phyloP scores from a whole-genome alignment of 64 coral and sea anemone genomes.

The Montipora efflorescens region DNA sequence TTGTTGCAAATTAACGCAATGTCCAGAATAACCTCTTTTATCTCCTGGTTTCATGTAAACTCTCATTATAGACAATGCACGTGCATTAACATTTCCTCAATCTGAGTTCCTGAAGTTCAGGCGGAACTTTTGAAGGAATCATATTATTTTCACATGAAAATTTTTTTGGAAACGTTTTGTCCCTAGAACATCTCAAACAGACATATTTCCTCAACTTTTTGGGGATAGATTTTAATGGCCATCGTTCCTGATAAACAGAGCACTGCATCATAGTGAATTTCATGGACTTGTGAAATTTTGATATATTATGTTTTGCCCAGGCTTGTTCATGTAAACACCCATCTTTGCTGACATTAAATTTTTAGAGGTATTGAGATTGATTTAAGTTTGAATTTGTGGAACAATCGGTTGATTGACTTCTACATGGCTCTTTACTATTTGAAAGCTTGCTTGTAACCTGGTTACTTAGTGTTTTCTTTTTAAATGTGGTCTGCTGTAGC shows the following conservation, averaged over 20 bases:
- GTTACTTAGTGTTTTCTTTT: background rate
- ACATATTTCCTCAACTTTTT: conserved; percentile 19
- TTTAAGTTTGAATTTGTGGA: background rate
- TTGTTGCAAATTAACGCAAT: conserved; percentile 24
- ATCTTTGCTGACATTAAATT: background rate
- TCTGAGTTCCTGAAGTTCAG: conserved; percentile 38
- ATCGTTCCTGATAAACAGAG: conserved; percentile 25
- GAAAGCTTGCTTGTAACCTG: background rate
- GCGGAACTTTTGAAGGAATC: conserved; percentile 32
- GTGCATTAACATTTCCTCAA: conserved; percentile 45
- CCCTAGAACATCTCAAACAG: conserved; percentile 21
- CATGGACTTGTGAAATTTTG: conserved; percentile 29
- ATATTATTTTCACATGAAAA: conserved; percentile 46
- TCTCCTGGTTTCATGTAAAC: conserved; percentile 59
- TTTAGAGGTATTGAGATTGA: background rate
- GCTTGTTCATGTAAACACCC: conserved; percentile 17
- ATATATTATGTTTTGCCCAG: conserved; percentile 36
- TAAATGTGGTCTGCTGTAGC: background rate
- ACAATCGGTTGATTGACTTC: background rate
- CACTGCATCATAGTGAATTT: conserved; percentile 11
- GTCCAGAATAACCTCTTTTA: background rate
- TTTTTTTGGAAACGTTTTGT: conserved; percentile 44
- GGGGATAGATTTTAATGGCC: conserved; percentile 9
- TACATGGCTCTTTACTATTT: background rate
- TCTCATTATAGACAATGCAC: conserved; percentile 41